phyloP scores from a whole-genome alignment of 2,797 vertebrate species.

The Leucoraja ocellata region DNA sequence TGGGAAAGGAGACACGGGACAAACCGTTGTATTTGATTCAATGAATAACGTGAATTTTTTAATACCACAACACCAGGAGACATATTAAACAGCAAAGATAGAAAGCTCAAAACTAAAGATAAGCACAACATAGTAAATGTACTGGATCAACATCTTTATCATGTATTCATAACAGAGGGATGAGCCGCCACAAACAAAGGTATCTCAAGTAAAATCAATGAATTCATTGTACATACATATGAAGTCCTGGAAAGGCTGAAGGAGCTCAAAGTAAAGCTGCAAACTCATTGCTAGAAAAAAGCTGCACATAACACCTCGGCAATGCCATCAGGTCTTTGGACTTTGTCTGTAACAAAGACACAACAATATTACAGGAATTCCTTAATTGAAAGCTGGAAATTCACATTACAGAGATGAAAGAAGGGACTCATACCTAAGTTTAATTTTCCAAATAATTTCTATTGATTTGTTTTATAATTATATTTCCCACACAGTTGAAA shows the following conservation, averaged over 20 bases:
- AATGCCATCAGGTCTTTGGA: background rate
- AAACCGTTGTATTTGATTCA: background rate
- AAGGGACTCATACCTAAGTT: background rate
- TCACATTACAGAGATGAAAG: background rate
- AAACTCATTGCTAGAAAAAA: background rate
- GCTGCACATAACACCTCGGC: background rate
- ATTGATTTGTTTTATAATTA: background rate
- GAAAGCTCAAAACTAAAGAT: background rate
- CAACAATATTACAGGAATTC: background rate
- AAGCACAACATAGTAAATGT: background rate
- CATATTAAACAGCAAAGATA: background rate
- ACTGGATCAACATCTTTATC: background rate
- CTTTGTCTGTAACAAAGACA: no score
- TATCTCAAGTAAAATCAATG: constrained; percentile 14
- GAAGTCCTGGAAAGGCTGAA: background rate
- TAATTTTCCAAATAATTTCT: background rate
- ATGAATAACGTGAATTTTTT: background rate
- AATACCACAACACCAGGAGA: background rate
- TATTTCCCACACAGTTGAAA: background rate
- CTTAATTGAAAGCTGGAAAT: background rate
- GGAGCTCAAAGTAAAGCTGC: background rate
- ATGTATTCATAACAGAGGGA: background rate
- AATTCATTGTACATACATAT: background rate
- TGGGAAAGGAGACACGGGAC: background rate
- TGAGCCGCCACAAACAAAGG: background rate